These are phyloP conservation scores for Cinclus cinclus DNA, from an alignment of 2,113 vertebrate species.

Conservation along the genomic window DNA sequence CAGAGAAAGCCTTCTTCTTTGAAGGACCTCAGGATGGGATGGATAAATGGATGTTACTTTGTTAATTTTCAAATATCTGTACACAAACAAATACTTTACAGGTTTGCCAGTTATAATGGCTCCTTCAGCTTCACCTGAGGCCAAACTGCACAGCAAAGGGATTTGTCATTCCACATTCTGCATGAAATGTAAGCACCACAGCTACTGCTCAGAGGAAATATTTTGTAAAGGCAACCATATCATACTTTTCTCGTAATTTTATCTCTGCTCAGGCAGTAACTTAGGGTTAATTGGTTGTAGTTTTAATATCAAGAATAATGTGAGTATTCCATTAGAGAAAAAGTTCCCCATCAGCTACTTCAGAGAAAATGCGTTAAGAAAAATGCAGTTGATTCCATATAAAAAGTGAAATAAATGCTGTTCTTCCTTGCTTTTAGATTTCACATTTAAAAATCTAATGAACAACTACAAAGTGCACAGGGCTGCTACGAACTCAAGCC, in stretches of 20 bases:
- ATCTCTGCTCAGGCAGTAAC: background rate
- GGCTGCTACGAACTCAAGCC: background rate
- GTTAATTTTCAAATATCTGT: background rate
- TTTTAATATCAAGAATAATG: background rate
- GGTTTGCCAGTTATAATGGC: background rate
- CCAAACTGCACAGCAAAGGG: background rate
- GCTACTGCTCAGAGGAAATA: background rate
- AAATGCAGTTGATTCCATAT: background rate
- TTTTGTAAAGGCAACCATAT: background rate
- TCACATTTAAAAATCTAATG: background rate
- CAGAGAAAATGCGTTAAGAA: background rate
- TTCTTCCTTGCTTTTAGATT: background rate
- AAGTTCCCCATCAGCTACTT: background rate
- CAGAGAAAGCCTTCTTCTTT: background rate
- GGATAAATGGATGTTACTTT: background rate
- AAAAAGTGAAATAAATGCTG: background rate
- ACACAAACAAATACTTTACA: background rate
- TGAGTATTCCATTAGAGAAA: background rate
- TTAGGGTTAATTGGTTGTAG: background rate
- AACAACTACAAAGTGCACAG: background rate
- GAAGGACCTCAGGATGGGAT: background rate
- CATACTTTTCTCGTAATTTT: background rate
- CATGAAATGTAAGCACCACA: background rate
- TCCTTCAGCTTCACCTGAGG: background rate
- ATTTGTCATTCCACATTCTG: background rate